Evolutionary conservation across 2,113 vertebrate genomes (phyloP).

Genomic region (Miniopterus natalensis): DNA sequence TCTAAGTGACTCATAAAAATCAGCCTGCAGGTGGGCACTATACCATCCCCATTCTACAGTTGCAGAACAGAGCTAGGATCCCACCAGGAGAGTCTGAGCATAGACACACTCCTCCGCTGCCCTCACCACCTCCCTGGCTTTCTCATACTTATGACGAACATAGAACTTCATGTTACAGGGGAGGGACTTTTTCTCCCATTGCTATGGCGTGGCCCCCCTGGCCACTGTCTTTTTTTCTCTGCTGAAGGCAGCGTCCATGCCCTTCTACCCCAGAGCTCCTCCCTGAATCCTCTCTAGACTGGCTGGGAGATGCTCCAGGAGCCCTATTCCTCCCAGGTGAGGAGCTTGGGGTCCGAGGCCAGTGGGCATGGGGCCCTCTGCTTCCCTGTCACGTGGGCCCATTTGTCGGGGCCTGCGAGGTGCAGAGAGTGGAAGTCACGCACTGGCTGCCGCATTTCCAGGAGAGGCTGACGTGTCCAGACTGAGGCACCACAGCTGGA

Average conservation of each 20-base stretch:
- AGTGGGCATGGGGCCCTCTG: rapidly evolving
- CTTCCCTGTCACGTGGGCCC: rapidly evolving
- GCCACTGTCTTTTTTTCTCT: not conserved
- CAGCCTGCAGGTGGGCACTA: not conserved
- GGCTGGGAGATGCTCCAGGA: not conserved
- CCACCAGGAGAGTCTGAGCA: not conserved
- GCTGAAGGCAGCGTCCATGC: not conserved
- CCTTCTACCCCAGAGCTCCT: not conserved
- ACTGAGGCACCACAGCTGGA: constrained; percentile 89
- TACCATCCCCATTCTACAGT: not conserved
- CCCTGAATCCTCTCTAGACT: not conserved
- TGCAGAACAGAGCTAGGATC: not conserved
- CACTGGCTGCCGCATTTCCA: constrained; percentile 79
- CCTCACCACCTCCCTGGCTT: not conserved
- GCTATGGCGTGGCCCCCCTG: not conserved
- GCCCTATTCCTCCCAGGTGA: not conserved
- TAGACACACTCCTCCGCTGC: not conserved
- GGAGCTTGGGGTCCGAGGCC: not conserved
- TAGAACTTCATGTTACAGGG: not conserved
- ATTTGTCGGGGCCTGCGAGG: rapidly evolving
- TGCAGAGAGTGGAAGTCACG: constrained; percentile 49
- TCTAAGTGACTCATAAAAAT: not conserved
- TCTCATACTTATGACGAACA: not conserved
- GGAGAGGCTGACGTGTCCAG: constrained; percentile 83
- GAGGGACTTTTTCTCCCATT: not conserved